A percentile compares a stretch with the other conserved stretches of the same genome.
phyloP scores from a whole-genome alignment of 2,888 invertebrate species.

The Patella caerulea region DNA sequence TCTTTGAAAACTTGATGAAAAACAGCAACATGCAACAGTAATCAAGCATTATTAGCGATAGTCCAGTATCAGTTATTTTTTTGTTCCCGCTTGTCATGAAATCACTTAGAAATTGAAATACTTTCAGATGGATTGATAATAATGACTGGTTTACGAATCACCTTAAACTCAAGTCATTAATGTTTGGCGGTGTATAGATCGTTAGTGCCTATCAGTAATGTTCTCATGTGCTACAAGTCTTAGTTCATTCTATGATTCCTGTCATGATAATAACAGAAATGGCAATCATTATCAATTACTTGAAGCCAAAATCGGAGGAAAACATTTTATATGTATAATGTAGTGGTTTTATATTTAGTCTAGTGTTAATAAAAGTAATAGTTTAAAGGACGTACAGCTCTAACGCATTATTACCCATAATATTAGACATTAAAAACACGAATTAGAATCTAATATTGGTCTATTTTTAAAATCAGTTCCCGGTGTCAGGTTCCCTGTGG shows the following conservation, averaged over 20 bases:
- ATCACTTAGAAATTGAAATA: slow-evolving; percentile 11
- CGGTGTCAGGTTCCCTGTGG: too few species aligned
- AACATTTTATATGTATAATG: too few species aligned
- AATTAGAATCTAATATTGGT: too few species aligned
- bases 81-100: slow-evolving; percentile 1
- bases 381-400: too few species aligned
- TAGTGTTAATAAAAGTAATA: too few species aligned
- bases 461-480: too few species aligned
- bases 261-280: not conserved
- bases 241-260: not conserved
- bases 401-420: too few species aligned
- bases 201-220: slow-evolving; percentile 3
- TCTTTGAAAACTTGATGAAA: not conserved
- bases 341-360: too few species aligned
- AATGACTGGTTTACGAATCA: slow-evolving; percentile 10
- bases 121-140: not conserved
- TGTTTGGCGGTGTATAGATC: not conserved
- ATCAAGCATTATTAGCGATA: slow-evolving; percentile 10
- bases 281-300: slow-evolving; percentile 10
- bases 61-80: not conserved
- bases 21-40: slow-evolving; percentile 5
- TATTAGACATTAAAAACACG: too few species aligned
- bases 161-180: slow-evolving; percentile 1
- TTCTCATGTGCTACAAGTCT: not conserved
- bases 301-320: not conserved